Evolutionary conservation across 2,888 invertebrate species (phyloP).

Genomic region (Gymnoscelis rufifasciata): DNA sequence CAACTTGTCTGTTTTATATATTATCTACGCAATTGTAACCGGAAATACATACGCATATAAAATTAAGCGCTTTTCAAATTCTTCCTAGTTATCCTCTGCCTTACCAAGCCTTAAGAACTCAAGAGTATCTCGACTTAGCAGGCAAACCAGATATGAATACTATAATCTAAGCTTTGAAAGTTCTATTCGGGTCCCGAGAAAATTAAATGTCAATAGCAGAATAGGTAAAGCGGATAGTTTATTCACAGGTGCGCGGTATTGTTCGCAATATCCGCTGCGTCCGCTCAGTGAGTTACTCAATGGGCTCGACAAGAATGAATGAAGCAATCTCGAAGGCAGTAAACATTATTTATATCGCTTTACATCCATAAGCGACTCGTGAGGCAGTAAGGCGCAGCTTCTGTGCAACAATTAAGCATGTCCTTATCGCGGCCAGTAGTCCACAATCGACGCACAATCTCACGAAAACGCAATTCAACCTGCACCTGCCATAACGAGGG

Average conservation of each 20-base stretch:
- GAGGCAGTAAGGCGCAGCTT: conserved; percentile 62
- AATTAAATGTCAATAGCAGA: conserved; percentile 52
- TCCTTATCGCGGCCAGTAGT: conserved; percentile 65
- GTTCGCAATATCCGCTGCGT: conserved; percentile 54
- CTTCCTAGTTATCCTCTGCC: no score
- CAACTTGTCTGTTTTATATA: neutral
- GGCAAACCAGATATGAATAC: conserved; percentile 3
- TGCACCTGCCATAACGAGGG: conserved; percentile 73
- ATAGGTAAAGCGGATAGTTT: conserved; percentile 45
- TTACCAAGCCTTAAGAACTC: neutral
- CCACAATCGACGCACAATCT: conserved; percentile 66
- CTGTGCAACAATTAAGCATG: conserved; percentile 70
- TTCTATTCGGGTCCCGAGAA: conserved; percentile 29
- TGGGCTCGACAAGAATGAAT: conserved; percentile 66
- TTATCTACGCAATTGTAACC: neutral
- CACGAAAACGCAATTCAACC: conserved; percentile 72
- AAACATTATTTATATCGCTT: conserved; percentile 65
- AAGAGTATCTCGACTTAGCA: conserved; percentile 1
- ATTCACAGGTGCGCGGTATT: conserved; percentile 53
- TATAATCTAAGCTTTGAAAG: conserved; percentile 22
- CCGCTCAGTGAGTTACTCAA: conserved; percentile 56
- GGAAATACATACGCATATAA: conserved; percentile 3
- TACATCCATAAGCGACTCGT: conserved; percentile 62
- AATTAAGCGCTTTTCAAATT: conserved; percentile 1
- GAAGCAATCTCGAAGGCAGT: conserved; percentile 65